Conservation (phyloP, 1,140 invertebrate genomes). For the Drusus annulatus region DNA sequence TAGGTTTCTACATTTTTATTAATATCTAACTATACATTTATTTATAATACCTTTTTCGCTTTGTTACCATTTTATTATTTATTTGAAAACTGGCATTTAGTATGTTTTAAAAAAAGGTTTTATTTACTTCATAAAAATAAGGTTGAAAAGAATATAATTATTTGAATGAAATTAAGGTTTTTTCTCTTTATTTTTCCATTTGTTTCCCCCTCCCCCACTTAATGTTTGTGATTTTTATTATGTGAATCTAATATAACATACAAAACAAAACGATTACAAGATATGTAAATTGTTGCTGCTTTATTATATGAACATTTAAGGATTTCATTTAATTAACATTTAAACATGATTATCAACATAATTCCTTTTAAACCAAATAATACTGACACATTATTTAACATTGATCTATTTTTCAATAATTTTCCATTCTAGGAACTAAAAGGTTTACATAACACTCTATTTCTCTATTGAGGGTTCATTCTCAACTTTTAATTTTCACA, state of each 20-base stretch:
- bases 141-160: no score
- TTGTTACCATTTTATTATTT: neutral
- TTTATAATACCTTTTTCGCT: neutral
- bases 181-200: no score
- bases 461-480: no score
- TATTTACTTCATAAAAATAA: no score
- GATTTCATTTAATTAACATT: no score
- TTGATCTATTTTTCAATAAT: slow-evolving; percentile 1
- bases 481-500: no score
- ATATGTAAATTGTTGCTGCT: neutral
- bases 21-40: neutral
- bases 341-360: no score
- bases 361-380: neutral
- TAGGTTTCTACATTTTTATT: neutral
- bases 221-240: neutral
- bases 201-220: neutral
- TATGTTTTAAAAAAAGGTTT: no score
- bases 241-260: neutral
- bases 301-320: no score
- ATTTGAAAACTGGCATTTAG: neutral
- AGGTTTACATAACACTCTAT: neutral
- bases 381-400: neutral
- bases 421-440: neutral
- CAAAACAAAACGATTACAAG: slow-evolving; percentile 15
- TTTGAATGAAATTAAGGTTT: no score